phyloP scores from a whole-genome alignment of 2,888 invertebrate genomes.

The Cantharis nigra region DNA sequence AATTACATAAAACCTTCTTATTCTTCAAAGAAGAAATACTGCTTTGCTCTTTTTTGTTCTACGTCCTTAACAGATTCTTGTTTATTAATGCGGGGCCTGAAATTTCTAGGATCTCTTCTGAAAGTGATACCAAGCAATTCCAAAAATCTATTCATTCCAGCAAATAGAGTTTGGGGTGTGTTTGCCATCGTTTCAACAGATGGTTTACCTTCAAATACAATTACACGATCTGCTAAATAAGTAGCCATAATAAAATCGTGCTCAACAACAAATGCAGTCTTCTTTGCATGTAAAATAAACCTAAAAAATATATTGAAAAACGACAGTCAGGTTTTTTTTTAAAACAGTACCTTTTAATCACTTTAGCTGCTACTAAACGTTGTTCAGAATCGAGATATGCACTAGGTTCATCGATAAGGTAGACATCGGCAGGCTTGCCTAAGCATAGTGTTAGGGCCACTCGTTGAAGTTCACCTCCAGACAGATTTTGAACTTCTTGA shows the following conservation, averaged over 20 bases:
- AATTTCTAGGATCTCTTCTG: conserved; percentile 98
- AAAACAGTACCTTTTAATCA: conserved; percentile 83
- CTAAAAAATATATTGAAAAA: conserved; percentile 51
- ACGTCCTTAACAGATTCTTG: conserved; percentile 95
- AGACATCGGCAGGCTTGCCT: conserved; percentile 98
- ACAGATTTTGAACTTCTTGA: conserved; percentile 97
- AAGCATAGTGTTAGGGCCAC: conserved; percentile 95
- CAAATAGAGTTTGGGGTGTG: conserved; percentile 88
- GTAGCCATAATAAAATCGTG: conserved; percentile 99
- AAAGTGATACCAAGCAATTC: conserved; percentile 96
- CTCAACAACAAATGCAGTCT: conserved; percentile 99
- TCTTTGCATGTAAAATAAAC: conserved; percentile 98
- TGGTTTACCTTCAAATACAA: conserved; percentile 96
- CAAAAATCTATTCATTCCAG: conserved; percentile 98
- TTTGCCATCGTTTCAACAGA: conserved; percentile 89
- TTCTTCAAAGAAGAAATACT: conserved; percentile 99
- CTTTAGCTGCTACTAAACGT: conserved; percentile 99
- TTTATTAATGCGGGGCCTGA: conserved; percentile 97
- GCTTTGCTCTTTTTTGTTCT: conserved; percentile 96
- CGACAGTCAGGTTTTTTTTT: background rate
- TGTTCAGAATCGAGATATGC: conserved; percentile 99
- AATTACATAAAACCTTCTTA: background rate
- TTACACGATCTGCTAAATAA: conserved; percentile 96
- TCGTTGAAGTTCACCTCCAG: conserved; percentile 98
- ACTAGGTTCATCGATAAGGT: conserved; percentile 97